Percentiles rank a stretch among this genome's conserved stretches.
phyloP scores from a whole-genome alignment of 1,140 invertebrate species.

The Dendroctonus ponderosae region DNA sequence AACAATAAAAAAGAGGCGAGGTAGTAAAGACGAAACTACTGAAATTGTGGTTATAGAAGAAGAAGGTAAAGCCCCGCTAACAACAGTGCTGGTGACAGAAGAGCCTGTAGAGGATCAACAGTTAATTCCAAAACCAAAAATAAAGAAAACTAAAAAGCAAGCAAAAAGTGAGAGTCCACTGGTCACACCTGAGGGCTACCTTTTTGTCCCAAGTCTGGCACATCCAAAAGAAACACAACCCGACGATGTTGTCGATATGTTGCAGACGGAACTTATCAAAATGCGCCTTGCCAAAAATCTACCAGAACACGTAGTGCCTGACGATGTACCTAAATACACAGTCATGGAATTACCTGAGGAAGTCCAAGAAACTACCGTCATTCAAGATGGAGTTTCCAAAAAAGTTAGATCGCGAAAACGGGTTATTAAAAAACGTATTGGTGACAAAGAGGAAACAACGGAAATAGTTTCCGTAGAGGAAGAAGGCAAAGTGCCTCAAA shows the following conservation, averaged over 20 bases:
- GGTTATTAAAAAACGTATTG: constrained; percentile 45
- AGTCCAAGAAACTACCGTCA: constrained; percentile 44
- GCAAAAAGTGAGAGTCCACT: constrained; percentile 27
- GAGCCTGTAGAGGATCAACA: constrained; percentile 27
- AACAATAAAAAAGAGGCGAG: constrained; percentile 46
- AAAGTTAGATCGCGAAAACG: constrained; percentile 46
- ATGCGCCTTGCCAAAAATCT: constrained; percentile 24
- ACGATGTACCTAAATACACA: constrained; percentile 31
- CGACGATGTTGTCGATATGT: constrained; percentile 37
- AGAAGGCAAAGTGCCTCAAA: constrained; percentile 41
- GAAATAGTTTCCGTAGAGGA: constrained; percentile 48
- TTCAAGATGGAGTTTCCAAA: constrained; percentile 37
- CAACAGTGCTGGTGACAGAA: constrained; percentile 43
- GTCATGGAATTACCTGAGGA: constrained; percentile 50
- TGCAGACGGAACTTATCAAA: constrained; percentile 34
- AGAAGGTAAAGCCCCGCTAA: constrained; percentile 46
- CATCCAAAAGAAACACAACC: constrained; percentile 29
- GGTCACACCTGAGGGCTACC: constrained; percentile 37
- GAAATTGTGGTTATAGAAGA: constrained; percentile 48
- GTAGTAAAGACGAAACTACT: constrained; percentile 42
- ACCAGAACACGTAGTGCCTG: constrained; percentile 31
- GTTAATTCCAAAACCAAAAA: constrained; percentile 38
- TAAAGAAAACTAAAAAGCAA: constrained; percentile 43
- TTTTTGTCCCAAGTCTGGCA: constrained; percentile 35
- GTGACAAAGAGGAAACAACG: constrained; percentile 41